These are phyloP conservation scores for Archivesica marissinica DNA, from an alignment of 1,140 invertebrate species.

Conservation along the genomic window DNA sequence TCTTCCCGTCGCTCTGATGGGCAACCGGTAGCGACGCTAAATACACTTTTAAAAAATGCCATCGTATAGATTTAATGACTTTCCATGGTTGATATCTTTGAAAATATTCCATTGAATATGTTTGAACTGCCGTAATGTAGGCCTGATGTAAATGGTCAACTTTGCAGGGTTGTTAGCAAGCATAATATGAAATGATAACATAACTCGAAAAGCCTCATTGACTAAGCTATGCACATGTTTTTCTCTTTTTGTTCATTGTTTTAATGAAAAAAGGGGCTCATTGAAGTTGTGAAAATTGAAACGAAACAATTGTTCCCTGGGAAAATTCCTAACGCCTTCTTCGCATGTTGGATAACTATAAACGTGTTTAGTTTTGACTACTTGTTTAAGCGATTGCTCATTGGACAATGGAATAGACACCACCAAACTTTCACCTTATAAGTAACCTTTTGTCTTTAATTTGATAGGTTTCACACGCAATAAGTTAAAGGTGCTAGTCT, in stretches of 20 bases:
- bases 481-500: slow-evolving; percentile 48
- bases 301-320: background rate
- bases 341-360: slow-evolving; percentile 26
- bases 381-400: background rate
- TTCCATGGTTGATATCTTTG: no score
- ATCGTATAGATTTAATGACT: no score
- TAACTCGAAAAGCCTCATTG: slow-evolving; percentile 9
- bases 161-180: no score
- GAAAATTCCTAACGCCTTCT: slow-evolving; percentile 12
- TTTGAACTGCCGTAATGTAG: no score
- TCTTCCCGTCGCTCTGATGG: no score
- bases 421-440: slow-evolving; percentile 45
- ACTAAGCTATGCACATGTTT: slow-evolving; percentile 25
- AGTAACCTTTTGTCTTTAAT: slow-evolving; percentile 44
- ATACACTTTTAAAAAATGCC: no score
- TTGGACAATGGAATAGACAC: slow-evolving; percentile 16
- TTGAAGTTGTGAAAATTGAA: background rate
- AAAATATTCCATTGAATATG: no score
- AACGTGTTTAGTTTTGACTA: slow-evolving; percentile 5
- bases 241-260: slow-evolving; percentile 21
- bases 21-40: no score
- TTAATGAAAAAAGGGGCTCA: background rate
- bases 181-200: background rate
- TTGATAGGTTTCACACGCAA: slow-evolving; percentile 49
- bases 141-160: no score